Evolutionary conservation across 1,140 invertebrate species (phyloP).

Genomic region (Orius insidiosus): DNA sequence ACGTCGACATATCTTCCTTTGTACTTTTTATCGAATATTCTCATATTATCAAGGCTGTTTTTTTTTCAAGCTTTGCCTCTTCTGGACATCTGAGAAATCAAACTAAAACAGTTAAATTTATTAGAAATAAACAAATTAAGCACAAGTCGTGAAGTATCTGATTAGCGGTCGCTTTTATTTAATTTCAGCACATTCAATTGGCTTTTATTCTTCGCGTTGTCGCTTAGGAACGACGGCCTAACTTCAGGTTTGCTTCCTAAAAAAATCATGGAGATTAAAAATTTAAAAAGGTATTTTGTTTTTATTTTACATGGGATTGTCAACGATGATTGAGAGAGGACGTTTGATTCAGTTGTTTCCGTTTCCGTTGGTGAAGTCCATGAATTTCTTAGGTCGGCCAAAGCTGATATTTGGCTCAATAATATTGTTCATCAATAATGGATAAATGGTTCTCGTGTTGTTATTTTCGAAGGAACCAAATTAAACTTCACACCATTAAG

Average conservation of each 20-base stretch:
- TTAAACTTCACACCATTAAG: no score
- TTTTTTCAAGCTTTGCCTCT: slow-evolving; percentile 13
- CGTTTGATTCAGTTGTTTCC: slow-evolving; percentile 7
- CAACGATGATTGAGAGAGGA: slow-evolving; percentile 17
- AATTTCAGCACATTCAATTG: not conserved
- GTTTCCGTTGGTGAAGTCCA: not conserved
- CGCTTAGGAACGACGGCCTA: not conserved
- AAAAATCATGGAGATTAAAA: no score
- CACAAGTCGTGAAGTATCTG: not conserved
- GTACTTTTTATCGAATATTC: slow-evolving; percentile 25
- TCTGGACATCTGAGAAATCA: slow-evolving; percentile 16
- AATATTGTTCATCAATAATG: no score
- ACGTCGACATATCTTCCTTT: slow-evolving; percentile 41
- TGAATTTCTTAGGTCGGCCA: slow-evolving; percentile 10
- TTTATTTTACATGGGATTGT: slow-evolving; percentile 16
- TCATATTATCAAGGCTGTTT: slow-evolving; percentile 17
- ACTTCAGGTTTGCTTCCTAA: not conserved
- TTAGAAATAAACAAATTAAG: not conserved
- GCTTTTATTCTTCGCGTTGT: not conserved
- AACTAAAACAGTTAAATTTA: not conserved
- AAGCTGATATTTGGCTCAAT: slow-evolving; percentile 26
- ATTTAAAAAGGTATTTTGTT: no score
- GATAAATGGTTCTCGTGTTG: not conserved
- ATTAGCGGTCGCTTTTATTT: slow-evolving; percentile 3
- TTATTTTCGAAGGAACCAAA: slow-evolving; percentile 32